Evolutionary conservation across 2,797 vertebrate species (phyloP).

Genomic region (Dicrostonyx torquatus): DNA sequence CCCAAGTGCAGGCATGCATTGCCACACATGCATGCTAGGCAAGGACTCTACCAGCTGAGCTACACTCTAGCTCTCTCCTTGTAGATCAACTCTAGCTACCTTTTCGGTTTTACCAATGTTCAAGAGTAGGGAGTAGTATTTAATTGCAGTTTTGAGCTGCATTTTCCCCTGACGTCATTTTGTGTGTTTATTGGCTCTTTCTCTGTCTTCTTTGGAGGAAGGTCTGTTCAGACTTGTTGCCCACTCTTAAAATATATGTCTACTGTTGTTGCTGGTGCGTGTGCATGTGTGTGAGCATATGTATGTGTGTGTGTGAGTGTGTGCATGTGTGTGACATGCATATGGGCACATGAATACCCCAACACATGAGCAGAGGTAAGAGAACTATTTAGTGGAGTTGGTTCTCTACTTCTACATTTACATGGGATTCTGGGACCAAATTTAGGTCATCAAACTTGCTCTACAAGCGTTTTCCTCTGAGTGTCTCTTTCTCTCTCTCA

Average conservation of each 20-base stretch:
- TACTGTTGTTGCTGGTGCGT: neutral
- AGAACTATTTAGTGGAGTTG: neutral
- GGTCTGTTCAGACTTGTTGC: neutral
- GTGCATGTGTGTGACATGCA: neutral
- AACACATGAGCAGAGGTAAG: neutral
- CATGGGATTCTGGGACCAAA: neutral
- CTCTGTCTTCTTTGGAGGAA: neutral
- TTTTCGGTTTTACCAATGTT: neutral
- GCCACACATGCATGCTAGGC: neutral
- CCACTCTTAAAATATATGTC: neutral
- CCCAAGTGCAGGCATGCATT: neutral
- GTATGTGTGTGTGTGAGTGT: neutral
- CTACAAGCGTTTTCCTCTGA: neutral
- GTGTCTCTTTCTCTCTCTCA: neutral
- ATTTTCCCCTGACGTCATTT: neutral
- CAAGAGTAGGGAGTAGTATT: too few relatives aligned
- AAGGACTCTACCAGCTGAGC: neutral
- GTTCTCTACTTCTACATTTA: neutral
- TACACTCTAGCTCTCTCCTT: neutral
- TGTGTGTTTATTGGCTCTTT: neutral
- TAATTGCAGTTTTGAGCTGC: neutral
- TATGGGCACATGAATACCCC: neutral
- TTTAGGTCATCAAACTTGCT: neutral
- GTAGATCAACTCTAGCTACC: accelerated
- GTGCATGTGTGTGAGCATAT: too few relatives aligned